Percentiles rank a stretch among this genome's conserved stretches.
phyloP scores from a whole-genome alignment of 2,888 invertebrate genomes.

The Eutolmus rufibarbis region DNA sequence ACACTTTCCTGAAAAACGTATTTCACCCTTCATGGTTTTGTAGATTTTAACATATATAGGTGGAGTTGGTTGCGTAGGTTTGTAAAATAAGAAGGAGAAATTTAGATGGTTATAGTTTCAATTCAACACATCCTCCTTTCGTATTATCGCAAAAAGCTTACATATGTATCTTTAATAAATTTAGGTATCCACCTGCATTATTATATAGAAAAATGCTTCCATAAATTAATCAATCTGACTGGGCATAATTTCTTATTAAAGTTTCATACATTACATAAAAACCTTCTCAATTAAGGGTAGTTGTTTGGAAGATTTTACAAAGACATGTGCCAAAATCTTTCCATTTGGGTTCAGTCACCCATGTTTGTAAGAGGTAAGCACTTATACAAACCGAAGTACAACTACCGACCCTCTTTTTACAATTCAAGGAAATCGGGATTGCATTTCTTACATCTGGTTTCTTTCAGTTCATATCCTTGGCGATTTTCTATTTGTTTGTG shows the following conservation, averaged over 20 bases:
- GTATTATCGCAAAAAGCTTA: too few relatives aligned
- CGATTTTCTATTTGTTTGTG: not conserved
- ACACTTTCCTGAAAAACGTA: not conserved
- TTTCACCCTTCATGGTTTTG: not conserved
- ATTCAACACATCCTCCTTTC: too few relatives aligned
- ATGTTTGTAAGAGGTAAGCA: too few relatives aligned
- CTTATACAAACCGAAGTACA: not conserved
- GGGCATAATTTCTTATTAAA: too few relatives aligned
- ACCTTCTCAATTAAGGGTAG: not conserved
- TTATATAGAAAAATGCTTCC: too few relatives aligned
- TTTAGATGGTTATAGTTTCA: too few relatives aligned
- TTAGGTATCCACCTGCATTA: too few relatives aligned
- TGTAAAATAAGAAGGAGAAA: not conserved
- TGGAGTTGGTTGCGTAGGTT: not conserved
- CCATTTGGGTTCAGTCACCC: too few relatives aligned
- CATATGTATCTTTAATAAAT: not conserved
- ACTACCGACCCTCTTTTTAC: not conserved
- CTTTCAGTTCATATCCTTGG: not conserved
- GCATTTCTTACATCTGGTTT: not conserved
- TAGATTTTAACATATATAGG: not conserved
- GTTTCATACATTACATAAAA: not conserved
- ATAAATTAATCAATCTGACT: too few relatives aligned
- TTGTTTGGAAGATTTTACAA: not conserved
- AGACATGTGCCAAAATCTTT: not conserved
- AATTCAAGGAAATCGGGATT: not conserved